Evolutionary conservation across 1,140 invertebrate species (phyloP), one percentile per base, ranked within the genome.

Genomic region (Sesamia nonagrioides): DNA sequence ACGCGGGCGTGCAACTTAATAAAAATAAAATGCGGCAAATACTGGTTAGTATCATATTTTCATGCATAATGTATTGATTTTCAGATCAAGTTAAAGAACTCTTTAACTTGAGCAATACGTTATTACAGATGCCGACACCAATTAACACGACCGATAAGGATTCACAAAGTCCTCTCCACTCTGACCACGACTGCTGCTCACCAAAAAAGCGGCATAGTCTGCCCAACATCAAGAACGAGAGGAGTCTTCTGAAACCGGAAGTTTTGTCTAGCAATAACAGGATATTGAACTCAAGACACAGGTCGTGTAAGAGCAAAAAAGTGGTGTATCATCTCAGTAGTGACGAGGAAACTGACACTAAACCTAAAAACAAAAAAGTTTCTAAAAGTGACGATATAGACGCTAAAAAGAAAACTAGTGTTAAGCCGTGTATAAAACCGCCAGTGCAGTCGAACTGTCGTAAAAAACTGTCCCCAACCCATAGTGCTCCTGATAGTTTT

Each of bases 161-260:
- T 82, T 93, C 91, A 60, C 88, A 88, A 73, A 94, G 94, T 83
- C 91, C 90, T 40, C 88, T 93, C 21, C 91, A 91, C 80, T 91
- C 93, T 68, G 95, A 95, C 83, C 95, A 95, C 77, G 92, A 95
- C 80, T 95, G 95, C 86, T 95, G 92, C 75, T 91, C 92, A 2
- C 86, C 89, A 52, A 93, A 92, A 88, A 95, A 94, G 77, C 86
- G 92, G 11, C 85, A 89, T 60, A 91, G 86, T 56, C 81, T 91
- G 13, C 86, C 88, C n/a, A 88, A 88, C 77, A 74, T 92, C 61
- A 95, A 94, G 78, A 81, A 86, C 27, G 91, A 92, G 6, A 92
- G 91, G 71, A 95, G 92, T 73, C 84, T 95, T 2, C 86, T 95
- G 56, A 95, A 95, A 86, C 93, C 93, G 8, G 93, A 95, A 77